Base-by-base conservation (phyloP, 2,888 invertebrate genomes). In the Thyatira batis region DNA sequence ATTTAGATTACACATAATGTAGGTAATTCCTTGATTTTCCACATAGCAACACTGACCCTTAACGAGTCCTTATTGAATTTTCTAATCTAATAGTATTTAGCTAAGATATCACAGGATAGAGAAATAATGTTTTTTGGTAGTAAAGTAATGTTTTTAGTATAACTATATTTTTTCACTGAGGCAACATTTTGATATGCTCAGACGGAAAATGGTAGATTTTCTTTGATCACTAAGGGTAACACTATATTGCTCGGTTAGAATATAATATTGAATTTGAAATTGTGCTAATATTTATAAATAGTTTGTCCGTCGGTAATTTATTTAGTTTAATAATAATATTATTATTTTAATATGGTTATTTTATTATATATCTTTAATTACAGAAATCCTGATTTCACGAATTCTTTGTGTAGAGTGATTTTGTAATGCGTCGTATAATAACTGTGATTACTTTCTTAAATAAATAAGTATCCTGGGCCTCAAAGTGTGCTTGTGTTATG, bases 101-200 rank as follows among this genome's bases (percentile, higher is more conserved):
- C 69, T 71, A 71, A 53, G 49, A 62, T 58, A 54, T 63, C 63
- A 59, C 51, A 67, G 59, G 23, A 21, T 45, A 52, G 71, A 73
- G 66, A 60, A 53, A 65, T 54, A 71, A 66, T 56, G 63, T 56
- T 63, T 60, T 67, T 71, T 74, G 65, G 77, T 77, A 77, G 77
- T 67, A 68, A 67, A 61, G 66, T 63, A 23, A 45, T 45, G 21
- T 13, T 48, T 48, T 48, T 48, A 27, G 48, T 48, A 17, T 72
- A 70, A 65, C 65, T 71, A 71, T 75, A 65, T 52, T 61, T 69
- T 63, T 54, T 64, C 66, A 71, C 65, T 63, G 68, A 65, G 61
- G 65, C 70, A 73, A 69, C 65, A 66, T 59, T 39, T 57, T 67
- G 60, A 64, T 52, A 62, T 71, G 66, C 63, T 71, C 72, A 58